Conservation (phyloP, 2,113 vertebrate genomes). For the Equus quagga region DNA sequence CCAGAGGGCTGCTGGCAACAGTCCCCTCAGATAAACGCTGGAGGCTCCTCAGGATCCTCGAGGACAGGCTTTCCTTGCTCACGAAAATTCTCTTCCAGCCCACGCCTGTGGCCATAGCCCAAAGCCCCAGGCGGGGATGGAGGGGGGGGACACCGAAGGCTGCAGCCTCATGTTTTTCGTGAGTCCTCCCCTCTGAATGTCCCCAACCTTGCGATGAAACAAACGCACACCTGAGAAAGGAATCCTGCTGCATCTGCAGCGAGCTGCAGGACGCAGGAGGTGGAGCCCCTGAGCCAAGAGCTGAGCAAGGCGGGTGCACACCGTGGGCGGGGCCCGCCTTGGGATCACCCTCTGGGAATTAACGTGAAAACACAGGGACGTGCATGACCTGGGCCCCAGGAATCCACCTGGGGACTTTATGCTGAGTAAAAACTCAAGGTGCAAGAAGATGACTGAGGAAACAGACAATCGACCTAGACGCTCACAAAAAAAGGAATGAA, state of each 20-base stretch:
- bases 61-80: neutral
- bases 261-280: fast-evolving
- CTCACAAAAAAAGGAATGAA: too few species aligned
- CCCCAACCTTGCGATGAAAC: too few species aligned
- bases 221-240: fast-evolving
- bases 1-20: neutral
- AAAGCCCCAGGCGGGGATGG: neutral
- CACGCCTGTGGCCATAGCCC: fast-evolving
- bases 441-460: neutral
- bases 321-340: fast-evolving
- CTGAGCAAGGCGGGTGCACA: fast-evolving
- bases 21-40: neutral
- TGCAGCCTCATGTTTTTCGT: neutral
- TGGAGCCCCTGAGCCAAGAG: neutral
- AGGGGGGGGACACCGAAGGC: fast-evolving
- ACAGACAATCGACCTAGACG: fast-evolving
- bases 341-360: neutral
- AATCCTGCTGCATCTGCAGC: fast-evolving
- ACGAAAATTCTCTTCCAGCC: neutral
- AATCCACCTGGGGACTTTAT: fast-evolving
- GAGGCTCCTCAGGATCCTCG: fast-evolving
- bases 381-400: fast-evolving
- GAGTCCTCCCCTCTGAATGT: neutral
- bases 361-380: fast-evolving
- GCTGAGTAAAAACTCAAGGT: neutral